phyloP scores from a whole-genome alignment of 2,113 vertebrate species.

The Cyprinodon tularosa region DNA sequence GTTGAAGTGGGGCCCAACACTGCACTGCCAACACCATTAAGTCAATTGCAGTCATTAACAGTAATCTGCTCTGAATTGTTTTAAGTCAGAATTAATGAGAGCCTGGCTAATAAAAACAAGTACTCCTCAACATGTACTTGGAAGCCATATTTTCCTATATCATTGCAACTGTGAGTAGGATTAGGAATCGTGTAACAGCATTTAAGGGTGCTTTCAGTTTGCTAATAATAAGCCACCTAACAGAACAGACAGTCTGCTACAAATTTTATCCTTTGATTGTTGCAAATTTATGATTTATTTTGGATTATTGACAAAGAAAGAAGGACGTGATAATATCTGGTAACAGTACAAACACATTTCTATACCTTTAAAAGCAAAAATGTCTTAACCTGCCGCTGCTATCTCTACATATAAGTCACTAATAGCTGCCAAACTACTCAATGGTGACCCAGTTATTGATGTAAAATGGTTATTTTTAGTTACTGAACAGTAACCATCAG shows the following conservation, averaged over 20 bases:
- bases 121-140: constrained; percentile 47
- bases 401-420: background rate
- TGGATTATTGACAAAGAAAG: constrained; percentile 16
- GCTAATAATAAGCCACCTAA: constrained; percentile 50
- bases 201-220: constrained; percentile 46
- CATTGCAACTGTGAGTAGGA: constrained; percentile 49
- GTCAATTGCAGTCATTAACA: constrained; percentile 61
- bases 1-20: constrained; percentile 52
- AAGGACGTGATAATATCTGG: background rate
- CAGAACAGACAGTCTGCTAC: constrained; percentile 32
- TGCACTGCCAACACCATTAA: constrained; percentile 60
- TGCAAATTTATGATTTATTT: constrained; percentile 2
- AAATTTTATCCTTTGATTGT: background rate
- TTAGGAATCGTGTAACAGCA: constrained; percentile 65
- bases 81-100: constrained; percentile 67
- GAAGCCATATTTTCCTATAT: constrained; percentile 16
- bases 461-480: no score
- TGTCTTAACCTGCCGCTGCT: background rate
- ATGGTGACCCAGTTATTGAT: no score
- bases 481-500: no score
- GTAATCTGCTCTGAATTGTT: constrained; percentile 71
- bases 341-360: background rate
- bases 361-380: background rate
- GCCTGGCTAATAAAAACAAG: constrained; percentile 68
- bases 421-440: background rate